Base-by-base conservation (phyloP, 30 jellyfish, hydroid and myxozoan species). In the Aurelia sp. region DNA sequence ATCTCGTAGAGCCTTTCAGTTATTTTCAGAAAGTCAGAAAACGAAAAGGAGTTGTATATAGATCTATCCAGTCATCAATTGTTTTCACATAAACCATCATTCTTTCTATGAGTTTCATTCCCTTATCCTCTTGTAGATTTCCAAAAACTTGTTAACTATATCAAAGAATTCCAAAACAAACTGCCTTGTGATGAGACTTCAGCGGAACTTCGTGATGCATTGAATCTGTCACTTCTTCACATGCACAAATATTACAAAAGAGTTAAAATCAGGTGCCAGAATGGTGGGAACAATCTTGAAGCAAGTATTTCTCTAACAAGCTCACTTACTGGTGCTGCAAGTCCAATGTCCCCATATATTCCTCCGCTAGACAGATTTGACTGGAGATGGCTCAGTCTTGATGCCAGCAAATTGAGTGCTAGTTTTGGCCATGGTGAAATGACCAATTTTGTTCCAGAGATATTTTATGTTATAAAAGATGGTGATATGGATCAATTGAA, bases 381-480 rank as follows among this genome's bases (percentile, higher is more conserved):
- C 19, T 94, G 99, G 99, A 80, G 97, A 20, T 94, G 99, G 99
- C 67, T 94, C n/a, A 82, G 59, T 66, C 85, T 94, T 4, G 99
- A 94, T 88, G 94, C 81, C 19, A 78, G 57, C 55, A 85, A 88
- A 63, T 81, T 94, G 11, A 80, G 91, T 85, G 99, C 97, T 13
- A 94, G 97, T 44, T 94, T 88, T 89, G 99, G 99, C 41, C 95
- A 94, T 79, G 96, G 97, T 4, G 98, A 92, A 35, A 80, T 58
- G 20, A 78, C 83, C 11, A 94, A 88, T 81, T 81, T 86, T 52
- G 85, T 94, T 55, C 99, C 97, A 31, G 97, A 94, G 61, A 89
- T 94, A 27, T 94, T 94, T 83, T 65, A 74, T 67, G 97, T 80
- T 21, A 59, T 94, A 4, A 94, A 88, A 67, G 94, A 85, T 20